Conservation (phyloP, 2,888 invertebrate genomes). For the Polyploca ridens region DNA sequence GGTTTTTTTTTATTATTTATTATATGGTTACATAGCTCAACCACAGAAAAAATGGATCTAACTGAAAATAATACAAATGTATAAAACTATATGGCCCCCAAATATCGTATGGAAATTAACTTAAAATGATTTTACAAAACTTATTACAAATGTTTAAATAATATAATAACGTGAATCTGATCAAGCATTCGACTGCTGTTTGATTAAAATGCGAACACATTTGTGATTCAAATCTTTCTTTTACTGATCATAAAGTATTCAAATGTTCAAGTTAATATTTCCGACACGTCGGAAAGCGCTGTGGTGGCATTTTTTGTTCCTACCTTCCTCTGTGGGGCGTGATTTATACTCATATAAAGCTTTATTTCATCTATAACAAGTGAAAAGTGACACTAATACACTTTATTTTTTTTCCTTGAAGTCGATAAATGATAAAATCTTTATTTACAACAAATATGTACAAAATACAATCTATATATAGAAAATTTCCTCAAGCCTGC, state of each 20-base stretch:
- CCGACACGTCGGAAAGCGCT: conserved; percentile 69
- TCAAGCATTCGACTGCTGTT: conserved; percentile 48
- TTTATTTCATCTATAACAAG: conserved; percentile 46
- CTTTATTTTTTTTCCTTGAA: no score
- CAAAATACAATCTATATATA: no score
- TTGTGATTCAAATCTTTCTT: conserved; percentile 81
- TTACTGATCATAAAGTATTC: conserved; percentile 83
- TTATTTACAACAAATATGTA: no score
- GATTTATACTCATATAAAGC: conserved; percentile 59
- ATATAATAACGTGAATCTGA: conserved; percentile 26
- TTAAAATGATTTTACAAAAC: no score
- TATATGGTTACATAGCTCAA: no score
- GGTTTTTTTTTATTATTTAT: no score
- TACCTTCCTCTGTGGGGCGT: conserved; percentile 35
- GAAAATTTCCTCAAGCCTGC: no score
- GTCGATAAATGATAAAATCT: no score
- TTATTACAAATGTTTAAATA: conserved; percentile 34
- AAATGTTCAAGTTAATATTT: conserved; percentile 80
- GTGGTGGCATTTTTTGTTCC: conserved; percentile 48
- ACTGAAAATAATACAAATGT: no score
- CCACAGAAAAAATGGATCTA: no score
- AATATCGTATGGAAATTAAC: not conserved
- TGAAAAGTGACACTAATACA: conserved; percentile 42
- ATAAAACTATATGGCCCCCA: no score
- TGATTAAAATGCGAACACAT: conserved; percentile 79